These are phyloP conservation scores for Drosophila subquinaria DNA, from an alignment of 2,888 invertebrate species.

Conservation along the genomic window DNA sequence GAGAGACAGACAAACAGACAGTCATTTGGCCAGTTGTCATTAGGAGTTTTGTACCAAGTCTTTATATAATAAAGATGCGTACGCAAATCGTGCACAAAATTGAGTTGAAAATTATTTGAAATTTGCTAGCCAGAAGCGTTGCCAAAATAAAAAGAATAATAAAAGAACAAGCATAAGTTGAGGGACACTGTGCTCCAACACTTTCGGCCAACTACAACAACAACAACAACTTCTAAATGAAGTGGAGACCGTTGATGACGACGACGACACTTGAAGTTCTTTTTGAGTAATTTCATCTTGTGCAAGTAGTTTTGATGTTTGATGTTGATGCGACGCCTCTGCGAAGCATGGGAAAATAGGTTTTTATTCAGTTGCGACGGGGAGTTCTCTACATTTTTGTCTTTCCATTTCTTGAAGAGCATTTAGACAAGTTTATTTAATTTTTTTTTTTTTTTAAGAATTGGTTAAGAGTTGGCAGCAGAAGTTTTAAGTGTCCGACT, in stretches of 20 bases:
- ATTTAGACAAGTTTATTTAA: conserved; percentile 46
- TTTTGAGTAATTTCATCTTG: conserved; percentile 75
- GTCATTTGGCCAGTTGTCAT: conserved; percentile 49
- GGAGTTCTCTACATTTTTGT: conserved; percentile 1
- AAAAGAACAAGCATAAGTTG: conserved; percentile 29
- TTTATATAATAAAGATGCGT: conserved; percentile 68
- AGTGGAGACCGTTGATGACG: conserved; percentile 53
- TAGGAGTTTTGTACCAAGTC: conserved; percentile 46
- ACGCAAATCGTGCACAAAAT: conserved; percentile 67
- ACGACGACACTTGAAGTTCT: conserved; percentile 54
- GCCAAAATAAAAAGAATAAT: conserved; percentile 17
- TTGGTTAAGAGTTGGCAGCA: conserved; percentile 27
- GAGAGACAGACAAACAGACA: background rate
- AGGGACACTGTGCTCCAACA: conserved; percentile 29
- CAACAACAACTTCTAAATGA: conserved; percentile 40
- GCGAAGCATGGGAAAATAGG: conserved; percentile 56
- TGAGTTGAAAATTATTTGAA: conserved; percentile 77
- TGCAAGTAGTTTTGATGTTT: conserved; percentile 73
- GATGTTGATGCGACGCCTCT: conserved; percentile 63
- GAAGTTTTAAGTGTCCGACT: conserved; percentile 43
- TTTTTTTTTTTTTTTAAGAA: conserved; percentile 21
- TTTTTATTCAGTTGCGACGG: conserved; percentile 19
- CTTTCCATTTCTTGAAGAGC: conserved; percentile 36
- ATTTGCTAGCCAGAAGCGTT: conserved; percentile 48
- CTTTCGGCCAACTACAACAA: conserved; percentile 37